Evolutionary conservation across 2,113 vertebrate species (phyloP), one percentile per base, ranked within the genome.

Genomic region (Pteronura brasiliensis): DNA sequence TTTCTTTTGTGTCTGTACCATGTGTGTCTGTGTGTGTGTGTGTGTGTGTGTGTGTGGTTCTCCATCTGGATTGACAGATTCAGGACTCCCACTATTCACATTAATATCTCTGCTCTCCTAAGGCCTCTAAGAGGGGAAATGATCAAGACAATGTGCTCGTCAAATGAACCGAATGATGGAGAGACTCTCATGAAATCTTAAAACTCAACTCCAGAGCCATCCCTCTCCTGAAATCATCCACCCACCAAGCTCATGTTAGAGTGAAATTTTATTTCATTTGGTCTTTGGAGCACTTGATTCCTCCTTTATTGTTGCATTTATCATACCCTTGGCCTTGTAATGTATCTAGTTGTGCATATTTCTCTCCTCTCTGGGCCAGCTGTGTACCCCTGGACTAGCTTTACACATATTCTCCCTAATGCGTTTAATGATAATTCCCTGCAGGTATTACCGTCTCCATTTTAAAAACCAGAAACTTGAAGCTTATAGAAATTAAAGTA

Each of bases 11-110:
- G 15, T 52, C 49, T 52, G 49, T 52, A 52, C 14, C 7, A 0
- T 1, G 2, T 36, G 3, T 23, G 3, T 47, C n/a, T n/a, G 52
- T 36, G 0, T 0, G 3, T 36, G 1, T 23, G 1, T 1, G 2
- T 31, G 2, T 18, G 1, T 1, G 3, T 36, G 2, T 23, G 2
- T 42, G 61, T 34, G n/a, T 44, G 14, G 9, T 36, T 76, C 36
- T 95, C 65, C 39, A 82, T 9, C 23, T 31, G 47, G 29, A n/a
- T 34, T 49, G 57, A 57, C 61, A 85, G 80, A 55, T 74, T 72
- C 34, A 34, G 65, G 29, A 81, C 63, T 42, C 34, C 20, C 92
- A 4, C 65, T 49, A 55, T 71, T 61, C 82, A 42, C 65, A n/a
- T 90, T 59, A 21, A 29, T 21, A 4, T 21, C 10, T 87, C 63